A percentile compares a stretch with the other conserved stretches of the same genome.
These are phyloP conservation scores for Quadroppia sp. DNA, from an alignment of 2,888 invertebrate species.

Conservation along the genomic window DNA sequence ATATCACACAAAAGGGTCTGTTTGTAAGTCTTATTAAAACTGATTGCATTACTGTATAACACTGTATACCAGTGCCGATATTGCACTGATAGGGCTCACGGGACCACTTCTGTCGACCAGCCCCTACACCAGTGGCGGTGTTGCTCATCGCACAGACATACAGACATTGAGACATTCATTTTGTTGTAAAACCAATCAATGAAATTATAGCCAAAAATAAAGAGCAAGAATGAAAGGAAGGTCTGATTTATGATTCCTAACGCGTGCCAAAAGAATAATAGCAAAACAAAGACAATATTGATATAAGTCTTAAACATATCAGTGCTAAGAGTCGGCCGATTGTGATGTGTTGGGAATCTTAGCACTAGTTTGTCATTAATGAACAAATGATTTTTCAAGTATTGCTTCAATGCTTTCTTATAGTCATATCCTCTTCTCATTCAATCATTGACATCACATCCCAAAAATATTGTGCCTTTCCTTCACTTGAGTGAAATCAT, in stretches of 20 bases:
- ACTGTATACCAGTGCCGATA: neutral
- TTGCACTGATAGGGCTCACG: constrained; percentile 10
- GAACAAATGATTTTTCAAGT: constrained; percentile 35
- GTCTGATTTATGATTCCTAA: constrained; percentile 25
- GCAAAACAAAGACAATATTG: constrained; percentile 10
- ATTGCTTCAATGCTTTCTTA: constrained; percentile 31
- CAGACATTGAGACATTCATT: neutral
- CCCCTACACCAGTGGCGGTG: neutral
- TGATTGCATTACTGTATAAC: neutral
- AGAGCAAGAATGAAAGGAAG: neutral
- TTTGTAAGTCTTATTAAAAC: constrained; percentile 11
- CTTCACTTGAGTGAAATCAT: neutral
- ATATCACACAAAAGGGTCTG: neutral
- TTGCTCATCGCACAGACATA: neutral
- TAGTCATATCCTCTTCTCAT: neutral
- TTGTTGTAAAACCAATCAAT: constrained; percentile 3
- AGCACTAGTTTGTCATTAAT: constrained; percentile 24
- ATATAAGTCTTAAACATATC: constrained; percentile 18
- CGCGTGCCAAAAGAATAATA: neutral
- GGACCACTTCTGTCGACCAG: neutral
- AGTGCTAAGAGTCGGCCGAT: neutral
- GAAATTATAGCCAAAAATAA: neutral
- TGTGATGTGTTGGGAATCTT: constrained; percentile 7
- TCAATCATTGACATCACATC: neutral
- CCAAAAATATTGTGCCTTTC: neutral